Evolutionary conservation across 2,113 vertebrate genomes (phyloP), one percentile per base, ranked within the genome.

Genomic region (Podarcis cretensis): DNA sequence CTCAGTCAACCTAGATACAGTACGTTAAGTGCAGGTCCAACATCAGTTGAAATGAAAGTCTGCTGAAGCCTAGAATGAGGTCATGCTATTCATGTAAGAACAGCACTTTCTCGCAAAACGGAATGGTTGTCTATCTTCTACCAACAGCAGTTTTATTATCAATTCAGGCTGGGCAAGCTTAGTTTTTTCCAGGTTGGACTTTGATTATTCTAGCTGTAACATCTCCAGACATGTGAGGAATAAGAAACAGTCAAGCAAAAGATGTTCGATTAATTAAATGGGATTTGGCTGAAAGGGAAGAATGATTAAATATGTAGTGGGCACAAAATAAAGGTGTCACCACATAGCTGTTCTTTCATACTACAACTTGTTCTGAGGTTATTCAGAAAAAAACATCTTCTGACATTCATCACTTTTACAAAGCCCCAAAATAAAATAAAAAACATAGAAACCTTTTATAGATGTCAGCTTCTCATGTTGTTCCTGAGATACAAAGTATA

Each of bases 401-500:
- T 69, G 77, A n/a, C 89, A 87, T 90, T 94, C 87, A 90, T 94
- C 91, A 84, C 84, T 89, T 96, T 92, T 92, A 93, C 74, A 88
- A 76, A 94, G 48, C 7, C 23, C 40, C 82, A 94, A 68, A 83
- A 27, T 14, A 63, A 82, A 82, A 68, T 43, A 16, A 68, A 94
- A 85, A 90, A 96, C 85, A 81, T 91, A 81, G 90, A 93, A 94
- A 75, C 18, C 6, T 87, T 86, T 48, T 93, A 91, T 92, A 93
- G 93, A 93, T 84, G 93, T 90, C 93, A 88, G 93, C 69, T 95
- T 90, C 81, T 89, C 87, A 90, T 86, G 80, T 92, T 93, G 69
- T 23, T 95, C 23, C 89, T 90, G 88, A 94, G 95, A 92, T 89
- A 95, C 76, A 89, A 95, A 96, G 95, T 91, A 92, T 40, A 37